Percentiles rank a stretch among this genome's conserved stretches.
Conservation (phyloP, 2,888 invertebrate species). For the Cerastis leucographa region DNA sequence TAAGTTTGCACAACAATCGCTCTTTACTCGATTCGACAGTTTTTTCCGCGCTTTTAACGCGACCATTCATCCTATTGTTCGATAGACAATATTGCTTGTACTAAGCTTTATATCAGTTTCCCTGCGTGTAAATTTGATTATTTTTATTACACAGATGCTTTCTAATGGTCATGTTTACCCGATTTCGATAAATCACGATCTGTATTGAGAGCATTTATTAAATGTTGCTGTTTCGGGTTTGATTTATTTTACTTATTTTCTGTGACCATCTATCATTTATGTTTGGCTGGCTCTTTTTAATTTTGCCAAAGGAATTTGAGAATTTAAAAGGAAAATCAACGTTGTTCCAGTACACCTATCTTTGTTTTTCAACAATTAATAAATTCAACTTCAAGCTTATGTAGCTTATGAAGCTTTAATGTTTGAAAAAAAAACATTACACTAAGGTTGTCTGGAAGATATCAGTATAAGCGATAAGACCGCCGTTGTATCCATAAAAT, state of each 20-base stretch:
- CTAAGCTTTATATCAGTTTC: slow-evolving; percentile 76
- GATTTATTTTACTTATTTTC: slow-evolving; percentile 43
- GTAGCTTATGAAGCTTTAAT: no score
- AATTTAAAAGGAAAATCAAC: not conserved
- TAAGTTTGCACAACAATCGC: slow-evolving; percentile 89
- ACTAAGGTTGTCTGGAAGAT: no score
- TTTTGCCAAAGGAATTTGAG: not conserved
- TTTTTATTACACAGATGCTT: slow-evolving; percentile 86
- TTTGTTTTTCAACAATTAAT: slow-evolving; percentile 28
- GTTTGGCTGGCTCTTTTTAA: slow-evolving; percentile 41
- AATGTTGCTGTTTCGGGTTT: slow-evolving; percentile 52
- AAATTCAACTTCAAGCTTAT: not conserved
- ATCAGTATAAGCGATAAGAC: no score
- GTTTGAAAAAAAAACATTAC: slow-evolving; percentile 16
- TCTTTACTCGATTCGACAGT: slow-evolving; percentile 87
- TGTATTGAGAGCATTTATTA: slow-evolving; percentile 66
- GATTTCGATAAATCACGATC: slow-evolving; percentile 83
- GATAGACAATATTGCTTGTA: slow-evolving; percentile 78
- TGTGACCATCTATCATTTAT: slow-evolving; percentile 42
- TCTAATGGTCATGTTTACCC: slow-evolving; percentile 78
- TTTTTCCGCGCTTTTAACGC: slow-evolving; percentile 87
- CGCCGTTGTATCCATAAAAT: no score
- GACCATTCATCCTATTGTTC: slow-evolving; percentile 81
- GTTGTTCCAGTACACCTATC: not conserved
- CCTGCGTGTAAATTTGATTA: slow-evolving; percentile 89